These are phyloP conservation scores for Himalopsyche kuldschensis DNA, from an alignment of 2,888 invertebrate genomes.

Conservation along the genomic window DNA sequence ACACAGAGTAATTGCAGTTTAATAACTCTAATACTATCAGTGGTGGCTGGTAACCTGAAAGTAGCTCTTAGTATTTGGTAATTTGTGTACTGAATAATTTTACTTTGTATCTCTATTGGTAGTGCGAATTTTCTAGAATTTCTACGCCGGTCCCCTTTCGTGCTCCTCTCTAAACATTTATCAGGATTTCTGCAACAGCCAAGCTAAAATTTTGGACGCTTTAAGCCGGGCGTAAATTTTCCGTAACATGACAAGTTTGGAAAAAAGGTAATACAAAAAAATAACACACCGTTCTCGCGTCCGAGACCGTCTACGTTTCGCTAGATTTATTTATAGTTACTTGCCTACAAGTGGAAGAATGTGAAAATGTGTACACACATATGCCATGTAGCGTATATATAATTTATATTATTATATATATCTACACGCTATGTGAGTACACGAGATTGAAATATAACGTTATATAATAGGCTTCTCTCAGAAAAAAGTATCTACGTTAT, in stretches of 20 bases:
- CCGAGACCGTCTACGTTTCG: slow-evolving; percentile 18
- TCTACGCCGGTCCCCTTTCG: slow-evolving; percentile 33
- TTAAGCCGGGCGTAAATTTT: slow-evolving; percentile 60
- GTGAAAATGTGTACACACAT: slow-evolving; percentile 6
- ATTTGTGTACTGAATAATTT: too few species aligned
- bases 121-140: not conserved
- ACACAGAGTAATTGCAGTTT: too few species aligned
- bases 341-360: slow-evolving; percentile 27
- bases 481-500: too few species aligned
- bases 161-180: slow-evolving; percentile 56
- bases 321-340: slow-evolving; percentile 29
- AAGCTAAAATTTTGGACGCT: slow-evolving; percentile 63
- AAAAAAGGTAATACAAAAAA: slow-evolving; percentile 26
- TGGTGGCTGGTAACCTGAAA: too few species aligned
- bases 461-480: too few species aligned
- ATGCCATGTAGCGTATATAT: not conserved
- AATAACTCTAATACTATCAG: too few species aligned
- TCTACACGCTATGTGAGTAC: too few species aligned
- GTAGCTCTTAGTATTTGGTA: too few species aligned
- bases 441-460: too few species aligned
- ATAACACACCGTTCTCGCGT: slow-evolving; percentile 24
- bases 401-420: not conserved
- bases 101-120: too few species aligned
- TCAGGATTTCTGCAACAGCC: slow-evolving; percentile 69
- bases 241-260: slow-evolving; percentile 54